A percentile compares a stretch with the other conserved stretches of the same genome.
Conservation (phyloP, 2,888 invertebrate species). For the Epicampocera succincta region DNA sequence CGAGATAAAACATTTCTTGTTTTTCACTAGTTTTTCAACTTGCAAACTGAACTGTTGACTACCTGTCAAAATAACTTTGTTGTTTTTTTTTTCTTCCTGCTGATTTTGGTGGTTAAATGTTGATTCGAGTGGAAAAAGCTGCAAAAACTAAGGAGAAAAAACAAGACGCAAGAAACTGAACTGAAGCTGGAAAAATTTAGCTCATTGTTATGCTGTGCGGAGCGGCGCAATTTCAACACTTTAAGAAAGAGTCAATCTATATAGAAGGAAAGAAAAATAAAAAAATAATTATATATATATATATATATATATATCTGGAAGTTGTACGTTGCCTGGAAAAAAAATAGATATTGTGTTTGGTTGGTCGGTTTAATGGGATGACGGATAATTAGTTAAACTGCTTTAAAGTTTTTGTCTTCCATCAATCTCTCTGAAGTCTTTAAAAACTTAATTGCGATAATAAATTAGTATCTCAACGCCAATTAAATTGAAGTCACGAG, state of each 20-base stretch:
- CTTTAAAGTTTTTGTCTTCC: conserved; percentile 27
- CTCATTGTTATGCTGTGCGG: conserved; percentile 54
- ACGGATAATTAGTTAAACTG: conserved; percentile 62
- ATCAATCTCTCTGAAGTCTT: conserved; percentile 23
- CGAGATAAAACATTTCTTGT: conserved; percentile 52
- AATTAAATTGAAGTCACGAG: conserved; percentile 52
- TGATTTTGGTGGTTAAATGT: conserved; percentile 35
- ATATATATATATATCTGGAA: conserved; percentile 17
- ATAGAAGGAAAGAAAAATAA: background rate
- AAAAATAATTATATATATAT: too few species aligned
- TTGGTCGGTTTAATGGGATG: conserved; percentile 33
- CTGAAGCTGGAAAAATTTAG: conserved; percentile 30
- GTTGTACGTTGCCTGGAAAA: conserved; percentile 24
- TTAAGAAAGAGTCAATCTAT: conserved; percentile 59
- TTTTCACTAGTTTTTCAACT: conserved; percentile 52
- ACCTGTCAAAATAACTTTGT: conserved; percentile 47
- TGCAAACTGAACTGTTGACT: conserved; percentile 48
- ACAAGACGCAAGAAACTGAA: conserved; percentile 19
- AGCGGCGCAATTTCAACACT: conserved; percentile 60
- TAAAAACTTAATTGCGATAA: conserved; percentile 59
- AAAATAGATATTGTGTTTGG: background rate
- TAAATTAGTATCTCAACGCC: conserved; percentile 61
- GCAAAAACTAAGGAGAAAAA: conserved; percentile 17
- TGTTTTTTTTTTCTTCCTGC: background rate
- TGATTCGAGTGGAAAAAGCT: conserved; percentile 37